Base-by-base conservation (phyloP, 2,797 vertebrate species). In the Malacoctenus gilli region DNA sequence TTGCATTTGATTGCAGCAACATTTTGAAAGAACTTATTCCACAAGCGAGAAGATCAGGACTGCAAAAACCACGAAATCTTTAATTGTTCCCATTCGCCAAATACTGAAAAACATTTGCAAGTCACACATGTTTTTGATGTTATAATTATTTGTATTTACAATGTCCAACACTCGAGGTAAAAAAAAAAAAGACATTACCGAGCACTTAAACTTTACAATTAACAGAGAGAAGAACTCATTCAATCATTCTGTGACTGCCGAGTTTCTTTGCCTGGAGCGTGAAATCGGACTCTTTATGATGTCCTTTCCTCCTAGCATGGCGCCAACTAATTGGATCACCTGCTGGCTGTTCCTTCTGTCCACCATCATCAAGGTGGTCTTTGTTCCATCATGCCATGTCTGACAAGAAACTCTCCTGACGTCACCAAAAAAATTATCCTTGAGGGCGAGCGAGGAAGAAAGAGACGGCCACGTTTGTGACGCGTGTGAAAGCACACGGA, bases 251-350 rank as follows among this genome's bases (percentile, higher is more conserved):
- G 15, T 8, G 2, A 30, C 40, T 14, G 14, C 8, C 25, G 42
- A 8, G 36, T 56, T 42, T 63, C 8, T 43, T 15, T 32, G 55
- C 43, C 59, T 11, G 14, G 13, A 53, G 68, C 50, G 39, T 56
- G 30, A 72, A 72, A 59, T 19, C 35, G 35, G 31, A 3, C 28
- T 47, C 49, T 43, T 75, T 35, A 61, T 40, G 48, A 72, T 59
- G 40, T 42, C 48, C 66, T 21, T 38, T 51, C 10, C 22, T 59
- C 63, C 37, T 80, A 68, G 75, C 58, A 48, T 57, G 82, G 34
- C 15, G 44, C 57, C 35, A 15, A 53, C 68, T 84, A 86, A 87
- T 80, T 79, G 73, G 79, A 79, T 66, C 68, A 56, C 77, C 75
- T 64, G 70, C 67, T 67, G 64, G 62, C 51, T 38, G 19, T 41